Conservation (phyloP, 2,113 vertebrate species). For the Leucosticte australis region DNA sequence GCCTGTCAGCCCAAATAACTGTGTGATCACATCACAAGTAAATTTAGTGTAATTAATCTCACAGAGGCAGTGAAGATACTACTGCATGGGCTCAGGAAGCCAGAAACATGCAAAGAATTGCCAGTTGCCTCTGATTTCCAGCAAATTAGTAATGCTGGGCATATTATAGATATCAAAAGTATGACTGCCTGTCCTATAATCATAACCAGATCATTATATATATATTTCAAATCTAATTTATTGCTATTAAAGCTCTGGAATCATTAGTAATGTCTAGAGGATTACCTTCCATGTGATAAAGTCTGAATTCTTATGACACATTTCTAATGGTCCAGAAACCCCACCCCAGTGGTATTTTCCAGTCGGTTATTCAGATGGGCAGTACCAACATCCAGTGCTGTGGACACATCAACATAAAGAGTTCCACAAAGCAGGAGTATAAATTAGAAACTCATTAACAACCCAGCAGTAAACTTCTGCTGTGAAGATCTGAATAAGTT, state of each 20-base stretch:
- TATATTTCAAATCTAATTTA: neutral
- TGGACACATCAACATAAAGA: neutral
- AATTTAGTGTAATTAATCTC: slow-evolving; percentile 6
- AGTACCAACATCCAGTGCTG: neutral
- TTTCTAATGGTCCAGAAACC: neutral
- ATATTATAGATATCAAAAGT: neutral
- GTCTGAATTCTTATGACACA: neutral
- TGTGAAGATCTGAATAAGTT: neutral
- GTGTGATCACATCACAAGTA: neutral
- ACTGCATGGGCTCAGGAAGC: neutral
- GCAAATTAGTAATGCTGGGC: neutral
- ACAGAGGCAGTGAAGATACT: neutral
- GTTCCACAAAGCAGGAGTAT: neutral
- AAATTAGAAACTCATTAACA: neutral
- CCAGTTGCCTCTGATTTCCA: neutral
- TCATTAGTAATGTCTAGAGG: neutral
- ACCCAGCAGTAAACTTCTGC: neutral
- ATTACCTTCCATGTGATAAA: neutral
- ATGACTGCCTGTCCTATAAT: neutral
- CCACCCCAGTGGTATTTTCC: neutral
- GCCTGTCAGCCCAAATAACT: neutral
- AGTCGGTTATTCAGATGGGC: neutral
- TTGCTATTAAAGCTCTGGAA: neutral
- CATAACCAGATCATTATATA: neutral
- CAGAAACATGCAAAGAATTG: neutral